Evolutionary conservation across 1,140 invertebrate genomes (phyloP).

Genomic region (Oppia nitens): DNA sequence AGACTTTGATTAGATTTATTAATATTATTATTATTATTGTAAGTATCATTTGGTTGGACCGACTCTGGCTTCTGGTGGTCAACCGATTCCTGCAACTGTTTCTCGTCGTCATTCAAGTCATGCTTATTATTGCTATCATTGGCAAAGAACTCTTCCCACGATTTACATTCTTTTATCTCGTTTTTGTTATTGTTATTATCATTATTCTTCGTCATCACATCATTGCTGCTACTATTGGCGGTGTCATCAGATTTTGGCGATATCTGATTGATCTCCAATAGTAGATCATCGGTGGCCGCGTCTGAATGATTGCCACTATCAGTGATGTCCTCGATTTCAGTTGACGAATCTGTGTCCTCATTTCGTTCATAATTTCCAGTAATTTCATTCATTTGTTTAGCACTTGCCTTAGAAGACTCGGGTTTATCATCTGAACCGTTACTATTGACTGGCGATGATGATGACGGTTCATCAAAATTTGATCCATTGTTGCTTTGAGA

Average conservation of each 20-base stretch:
- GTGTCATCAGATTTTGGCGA: too few relatives aligned
- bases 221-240: too few relatives aligned
- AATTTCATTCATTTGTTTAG: too few relatives aligned
- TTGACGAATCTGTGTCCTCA: neutral
- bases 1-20: neutral
- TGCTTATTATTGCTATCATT: neutral
- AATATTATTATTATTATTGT: too few relatives aligned
- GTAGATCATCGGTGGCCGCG: neutral
- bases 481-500: too few relatives aligned
- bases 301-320: neutral
- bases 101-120: neutral
- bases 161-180: neutral
- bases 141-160: neutral
- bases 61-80: too few relatives aligned
- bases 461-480: too few relatives aligned
- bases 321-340: neutral
- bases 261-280: neutral
- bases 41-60: neutral
- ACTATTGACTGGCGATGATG: too few relatives aligned
- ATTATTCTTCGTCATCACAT: neutral
- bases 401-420: too few relatives aligned
- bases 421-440: too few relatives aligned
- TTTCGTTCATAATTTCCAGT: neutral
- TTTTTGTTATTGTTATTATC: neutral
- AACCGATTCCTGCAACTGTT: too few relatives aligned